These are phyloP conservation scores for Sinonovacula constricta DNA, from an alignment of 1,140 invertebrate genomes.

Conservation along the genomic window DNA sequence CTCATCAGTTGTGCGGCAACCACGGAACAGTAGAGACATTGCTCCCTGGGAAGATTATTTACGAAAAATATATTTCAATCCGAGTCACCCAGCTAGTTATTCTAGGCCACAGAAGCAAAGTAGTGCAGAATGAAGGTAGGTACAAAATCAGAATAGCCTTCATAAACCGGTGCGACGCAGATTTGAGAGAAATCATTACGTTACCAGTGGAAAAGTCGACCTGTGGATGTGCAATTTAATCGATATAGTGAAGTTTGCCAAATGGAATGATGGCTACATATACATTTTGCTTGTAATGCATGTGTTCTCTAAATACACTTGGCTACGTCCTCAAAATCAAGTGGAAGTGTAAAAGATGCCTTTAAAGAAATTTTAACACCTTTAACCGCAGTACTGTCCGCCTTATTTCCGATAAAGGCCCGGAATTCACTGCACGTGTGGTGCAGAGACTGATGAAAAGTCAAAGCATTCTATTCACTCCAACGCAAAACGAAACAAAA, in stretches of 20 bases:
- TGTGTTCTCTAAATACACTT: neutral
- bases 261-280: neutral
- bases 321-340: neutral
- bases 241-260: neutral
- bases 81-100: neutral
- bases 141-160: neutral
- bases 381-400: neutral
- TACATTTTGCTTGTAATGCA: neutral
- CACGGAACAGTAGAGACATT: neutral
- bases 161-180: neutral
- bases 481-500: constrained; percentile 4
- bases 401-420: neutral
- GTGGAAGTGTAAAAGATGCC: neutral
- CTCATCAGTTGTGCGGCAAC: no score
- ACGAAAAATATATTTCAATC: neutral
- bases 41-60: neutral
- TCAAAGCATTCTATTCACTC: neutral
- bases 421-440: neutral
- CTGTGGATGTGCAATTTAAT: neutral
- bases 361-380: neutral
- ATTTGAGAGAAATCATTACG: neutral
- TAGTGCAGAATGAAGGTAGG: neutral
- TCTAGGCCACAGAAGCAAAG: neutral
- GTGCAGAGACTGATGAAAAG: neutral
- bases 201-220: neutral